Conservation (phyloP, 2,797 vertebrate species). For the Sebastiscus albofasciatus region DNA sequence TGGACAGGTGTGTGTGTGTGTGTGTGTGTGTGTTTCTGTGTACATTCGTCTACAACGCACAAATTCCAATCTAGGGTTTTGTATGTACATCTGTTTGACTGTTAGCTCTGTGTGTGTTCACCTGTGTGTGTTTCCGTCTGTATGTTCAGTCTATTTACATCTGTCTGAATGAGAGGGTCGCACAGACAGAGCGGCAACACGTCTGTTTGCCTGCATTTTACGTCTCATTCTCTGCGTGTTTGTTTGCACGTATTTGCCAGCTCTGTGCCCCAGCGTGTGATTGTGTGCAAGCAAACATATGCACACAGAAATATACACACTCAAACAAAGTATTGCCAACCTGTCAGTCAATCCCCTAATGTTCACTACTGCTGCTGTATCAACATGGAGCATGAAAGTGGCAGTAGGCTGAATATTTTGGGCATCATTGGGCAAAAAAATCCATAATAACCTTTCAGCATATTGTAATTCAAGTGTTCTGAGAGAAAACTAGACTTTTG, state of each 20-base stretch:
- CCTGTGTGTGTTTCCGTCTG: slow-evolving; percentile 32
- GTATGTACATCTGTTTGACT: slow-evolving; percentile 50
- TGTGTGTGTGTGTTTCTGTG: slow-evolving; percentile 13
- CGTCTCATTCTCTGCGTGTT: slow-evolving; percentile 24
- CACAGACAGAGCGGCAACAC: slow-evolving; percentile 50
- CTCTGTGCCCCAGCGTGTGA: slow-evolving; percentile 2
- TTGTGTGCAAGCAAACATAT: slow-evolving; percentile 6
- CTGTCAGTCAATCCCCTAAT: slow-evolving; percentile 15
- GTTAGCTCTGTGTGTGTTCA: slow-evolving; percentile 22
- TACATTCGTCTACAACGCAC: slow-evolving; percentile 13
- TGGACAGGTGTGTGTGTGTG: slow-evolving; percentile 87
- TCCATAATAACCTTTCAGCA: no score
- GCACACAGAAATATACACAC: background rate
- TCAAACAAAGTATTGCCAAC: slow-evolving; percentile 10
- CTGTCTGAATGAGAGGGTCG: slow-evolving; percentile 3
- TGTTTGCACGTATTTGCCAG: slow-evolving; percentile 22
- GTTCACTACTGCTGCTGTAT: background rate
- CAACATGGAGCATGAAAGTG: background rate
- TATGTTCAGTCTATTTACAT: slow-evolving; percentile 60
- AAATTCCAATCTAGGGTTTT: slow-evolving; percentile 47
- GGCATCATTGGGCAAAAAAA: no score
- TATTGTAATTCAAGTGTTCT: no score
- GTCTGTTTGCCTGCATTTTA: slow-evolving; percentile 54
- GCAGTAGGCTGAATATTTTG: no score
- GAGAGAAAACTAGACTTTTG: no score